Evolutionary conservation across 2,888 invertebrate genomes (phyloP).

Genomic region (Synanthedon tipuliformis): DNA sequence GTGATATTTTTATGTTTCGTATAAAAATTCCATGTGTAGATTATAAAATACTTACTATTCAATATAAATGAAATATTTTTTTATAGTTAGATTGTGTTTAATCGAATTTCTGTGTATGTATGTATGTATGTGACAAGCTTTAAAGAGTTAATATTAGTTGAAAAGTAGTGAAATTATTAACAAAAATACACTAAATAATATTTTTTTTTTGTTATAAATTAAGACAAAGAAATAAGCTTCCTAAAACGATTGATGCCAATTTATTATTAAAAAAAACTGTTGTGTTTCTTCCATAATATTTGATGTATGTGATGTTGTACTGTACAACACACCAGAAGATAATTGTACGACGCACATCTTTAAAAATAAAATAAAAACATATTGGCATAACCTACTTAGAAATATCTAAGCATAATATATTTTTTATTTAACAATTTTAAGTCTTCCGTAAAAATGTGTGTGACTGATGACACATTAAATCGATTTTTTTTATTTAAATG

Average conservation of each 20-base stretch:
- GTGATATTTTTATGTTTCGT: constrained; percentile 31
- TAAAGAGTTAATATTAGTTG: constrained; percentile 50
- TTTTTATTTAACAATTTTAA: no score
- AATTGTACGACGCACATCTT: no score
- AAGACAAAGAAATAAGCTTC: constrained; percentile 40
- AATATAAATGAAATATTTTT: constrained; percentile 20
- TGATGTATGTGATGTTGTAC: no score
- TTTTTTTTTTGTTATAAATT: constrained; percentile 45
- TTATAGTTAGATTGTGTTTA: constrained; percentile 16
- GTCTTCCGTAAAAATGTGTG: no score
- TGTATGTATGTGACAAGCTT: constrained; percentile 48
- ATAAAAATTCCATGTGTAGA: constrained; percentile 8
- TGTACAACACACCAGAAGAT: no score
- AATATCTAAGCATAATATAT: no score
- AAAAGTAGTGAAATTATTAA: constrained; percentile 50
- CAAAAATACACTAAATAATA: constrained; percentile 38
- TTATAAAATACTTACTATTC: constrained; percentile 20
- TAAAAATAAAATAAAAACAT: no score
- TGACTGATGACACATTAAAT: no score
- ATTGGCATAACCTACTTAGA: neutral
- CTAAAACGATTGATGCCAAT: constrained; percentile 12
- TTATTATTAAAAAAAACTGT: neutral
- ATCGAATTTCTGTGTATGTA: constrained; percentile 14
- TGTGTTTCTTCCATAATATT: no score
- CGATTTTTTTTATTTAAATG: no score